phyloP scores from a whole-genome alignment of 92 coral and sea anemone genomes.

The Porites evermanni region DNA sequence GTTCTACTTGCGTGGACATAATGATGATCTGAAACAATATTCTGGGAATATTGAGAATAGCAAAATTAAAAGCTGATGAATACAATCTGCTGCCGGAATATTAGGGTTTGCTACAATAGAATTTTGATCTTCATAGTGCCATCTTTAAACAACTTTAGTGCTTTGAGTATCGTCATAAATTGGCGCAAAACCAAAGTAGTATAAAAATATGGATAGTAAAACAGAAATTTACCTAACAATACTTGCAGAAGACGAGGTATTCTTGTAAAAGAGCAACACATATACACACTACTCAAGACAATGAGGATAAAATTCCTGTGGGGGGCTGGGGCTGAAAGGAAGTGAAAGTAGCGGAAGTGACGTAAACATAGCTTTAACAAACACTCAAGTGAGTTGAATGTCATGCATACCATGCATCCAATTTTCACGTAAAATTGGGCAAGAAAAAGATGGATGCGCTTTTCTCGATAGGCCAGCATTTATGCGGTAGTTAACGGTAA shows the following conservation, averaged over 20 bases:
- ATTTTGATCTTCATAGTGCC: no score
- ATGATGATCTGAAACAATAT: background rate
- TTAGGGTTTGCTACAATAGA: background rate
- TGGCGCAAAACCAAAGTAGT: background rate
- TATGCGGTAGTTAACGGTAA: no score
- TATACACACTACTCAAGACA: background rate
- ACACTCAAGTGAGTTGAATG: background rate
- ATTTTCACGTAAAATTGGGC: background rate
- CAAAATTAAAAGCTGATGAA: background rate
- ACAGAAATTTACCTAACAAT: background rate
- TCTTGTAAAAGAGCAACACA: background rate
- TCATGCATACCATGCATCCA: constrained; percentile 2
- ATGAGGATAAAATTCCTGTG: background rate
- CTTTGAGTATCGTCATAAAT: background rate
- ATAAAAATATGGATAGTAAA: no score
- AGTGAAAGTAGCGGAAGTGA: constrained; percentile 17
- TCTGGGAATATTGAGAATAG: background rate
- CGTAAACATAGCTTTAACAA: background rate
- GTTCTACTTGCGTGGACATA: constrained; percentile 82
- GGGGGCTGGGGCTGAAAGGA: constrained; percentile 10
- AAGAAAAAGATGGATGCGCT: background rate
- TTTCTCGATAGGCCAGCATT: no score
- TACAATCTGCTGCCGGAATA: background rate
- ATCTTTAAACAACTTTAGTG: background rate
- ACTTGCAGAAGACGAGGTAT: background rate